phyloP scores from a whole-genome alignment of 2,888 invertebrate genomes.

The Phaedon cochleariae region DNA sequence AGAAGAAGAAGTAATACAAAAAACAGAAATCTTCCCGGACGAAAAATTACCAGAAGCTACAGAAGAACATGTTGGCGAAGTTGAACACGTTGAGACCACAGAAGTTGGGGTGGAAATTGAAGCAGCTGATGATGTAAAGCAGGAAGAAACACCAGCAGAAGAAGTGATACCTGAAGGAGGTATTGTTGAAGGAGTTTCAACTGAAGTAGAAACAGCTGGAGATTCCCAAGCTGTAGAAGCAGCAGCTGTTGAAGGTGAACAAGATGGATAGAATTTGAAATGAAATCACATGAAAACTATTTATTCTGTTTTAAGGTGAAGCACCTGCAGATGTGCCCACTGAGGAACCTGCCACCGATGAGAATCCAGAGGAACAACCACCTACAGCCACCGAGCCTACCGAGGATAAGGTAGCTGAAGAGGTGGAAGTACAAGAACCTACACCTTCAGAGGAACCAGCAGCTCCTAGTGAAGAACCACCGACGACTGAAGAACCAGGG shows the following conservation, averaged over 20 bases:
- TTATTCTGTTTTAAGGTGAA: not conserved
- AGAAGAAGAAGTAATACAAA: constrained; percentile 30
- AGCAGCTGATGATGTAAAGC: constrained; percentile 13
- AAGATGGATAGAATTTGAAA: too few relatives aligned
- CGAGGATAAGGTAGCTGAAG: constrained; percentile 22
- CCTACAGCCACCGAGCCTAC: not conserved
- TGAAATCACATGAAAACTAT: too few relatives aligned
- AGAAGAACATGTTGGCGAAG: not conserved
- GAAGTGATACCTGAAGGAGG: not conserved
- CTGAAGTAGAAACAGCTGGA: constrained; percentile 8
- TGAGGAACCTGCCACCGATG: not conserved
- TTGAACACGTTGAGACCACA: constrained; percentile 1
- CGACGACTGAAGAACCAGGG: constrained; percentile 12
- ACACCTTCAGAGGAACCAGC: constrained; percentile 26
- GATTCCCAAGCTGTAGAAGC: not conserved
- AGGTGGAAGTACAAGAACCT: constrained; percentile 12
- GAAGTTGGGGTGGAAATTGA: not conserved
- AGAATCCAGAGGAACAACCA: not conserved
- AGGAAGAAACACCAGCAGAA: not conserved
- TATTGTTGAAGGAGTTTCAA: constrained; percentile 2
- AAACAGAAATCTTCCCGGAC: not conserved
- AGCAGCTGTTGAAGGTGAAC: constrained; percentile 12
- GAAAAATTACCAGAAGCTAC: not conserved
- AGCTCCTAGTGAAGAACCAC: constrained; percentile 27
- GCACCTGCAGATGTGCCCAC: not conserved